These are phyloP conservation scores for Serinus canaria DNA, from an alignment of 2,113 vertebrate genomes.

Conservation along the genomic window DNA sequence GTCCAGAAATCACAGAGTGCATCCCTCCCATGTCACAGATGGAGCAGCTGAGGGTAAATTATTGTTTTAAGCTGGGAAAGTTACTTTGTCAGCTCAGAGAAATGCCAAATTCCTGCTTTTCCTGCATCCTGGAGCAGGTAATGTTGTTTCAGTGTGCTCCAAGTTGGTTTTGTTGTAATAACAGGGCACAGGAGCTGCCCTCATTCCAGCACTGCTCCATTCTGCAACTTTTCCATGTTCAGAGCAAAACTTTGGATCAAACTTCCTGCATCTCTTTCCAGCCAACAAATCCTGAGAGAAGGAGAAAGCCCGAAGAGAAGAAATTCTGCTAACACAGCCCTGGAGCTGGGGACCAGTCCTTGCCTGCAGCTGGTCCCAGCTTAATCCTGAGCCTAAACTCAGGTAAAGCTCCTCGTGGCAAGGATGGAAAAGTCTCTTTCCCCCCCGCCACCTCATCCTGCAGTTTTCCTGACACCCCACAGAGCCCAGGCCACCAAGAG, in stretches of 20 bases:
- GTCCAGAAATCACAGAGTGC: not conserved
- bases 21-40: not conserved
- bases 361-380: not conserved
- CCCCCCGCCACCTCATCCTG: not conserved
- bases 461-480: not conserved
- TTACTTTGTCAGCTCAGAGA: not conserved
- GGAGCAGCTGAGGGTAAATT: not conserved
- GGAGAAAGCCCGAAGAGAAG: not conserved
- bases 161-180: not conserved
- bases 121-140: not conserved
- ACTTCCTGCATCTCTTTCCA: not conserved
- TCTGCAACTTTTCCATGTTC: not conserved
- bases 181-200: not conserved
- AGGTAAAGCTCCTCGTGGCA: not conserved
- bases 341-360: not conserved
- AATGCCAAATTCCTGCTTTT: not conserved
- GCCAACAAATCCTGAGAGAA: not conserved
- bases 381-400: not conserved
- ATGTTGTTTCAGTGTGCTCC: not conserved
- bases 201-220: accelerated
- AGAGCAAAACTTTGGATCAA: not conserved
- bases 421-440: not conserved
- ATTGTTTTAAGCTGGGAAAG: not conserved
- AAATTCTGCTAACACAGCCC: not conserved
- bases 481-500: not conserved